Evolutionary conservation across 2,113 vertebrate genomes (phyloP).

Genomic region (Miniopterus natalensis): DNA sequence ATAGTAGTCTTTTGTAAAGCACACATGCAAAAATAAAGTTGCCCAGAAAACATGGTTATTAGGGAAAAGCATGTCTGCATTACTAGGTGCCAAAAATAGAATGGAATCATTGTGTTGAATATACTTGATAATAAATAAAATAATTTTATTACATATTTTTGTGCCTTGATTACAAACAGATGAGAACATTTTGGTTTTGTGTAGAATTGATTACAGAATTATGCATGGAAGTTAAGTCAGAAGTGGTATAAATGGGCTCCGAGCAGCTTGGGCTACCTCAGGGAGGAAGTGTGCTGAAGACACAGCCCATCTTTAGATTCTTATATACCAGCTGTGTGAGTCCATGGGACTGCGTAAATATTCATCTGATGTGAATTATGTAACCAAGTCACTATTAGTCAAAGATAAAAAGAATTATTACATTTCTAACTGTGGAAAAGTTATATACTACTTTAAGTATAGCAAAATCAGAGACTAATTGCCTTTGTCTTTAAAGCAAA

Average conservation of each 20-base stretch:
- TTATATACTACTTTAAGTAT: background rate
- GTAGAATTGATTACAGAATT: background rate
- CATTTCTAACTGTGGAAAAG: background rate
- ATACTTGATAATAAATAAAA: slow-evolving; percentile 12
- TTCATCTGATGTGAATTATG: background rate
- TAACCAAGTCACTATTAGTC: background rate
- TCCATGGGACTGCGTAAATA: background rate
- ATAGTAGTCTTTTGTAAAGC: background rate
- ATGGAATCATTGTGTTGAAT: background rate
- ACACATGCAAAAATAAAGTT: background rate
- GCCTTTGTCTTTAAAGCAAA: background rate
- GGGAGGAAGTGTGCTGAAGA: background rate
- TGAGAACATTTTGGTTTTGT: background rate
- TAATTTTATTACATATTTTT: background rate
- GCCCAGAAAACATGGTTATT: background rate
- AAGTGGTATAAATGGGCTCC: background rate
- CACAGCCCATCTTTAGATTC: background rate
- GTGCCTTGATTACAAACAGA: background rate
- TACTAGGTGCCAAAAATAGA: background rate
- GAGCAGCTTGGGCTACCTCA: background rate
- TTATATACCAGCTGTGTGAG: background rate
- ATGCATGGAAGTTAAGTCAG: background rate
- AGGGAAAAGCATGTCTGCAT: background rate
- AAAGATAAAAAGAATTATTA: slow-evolving; percentile 16
- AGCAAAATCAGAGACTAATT: background rate